Evolutionary conservation across 2,888 invertebrate genomes (phyloP), one percentile per base, ranked within the genome.

Genomic region (Eupsilia transversa): DNA sequence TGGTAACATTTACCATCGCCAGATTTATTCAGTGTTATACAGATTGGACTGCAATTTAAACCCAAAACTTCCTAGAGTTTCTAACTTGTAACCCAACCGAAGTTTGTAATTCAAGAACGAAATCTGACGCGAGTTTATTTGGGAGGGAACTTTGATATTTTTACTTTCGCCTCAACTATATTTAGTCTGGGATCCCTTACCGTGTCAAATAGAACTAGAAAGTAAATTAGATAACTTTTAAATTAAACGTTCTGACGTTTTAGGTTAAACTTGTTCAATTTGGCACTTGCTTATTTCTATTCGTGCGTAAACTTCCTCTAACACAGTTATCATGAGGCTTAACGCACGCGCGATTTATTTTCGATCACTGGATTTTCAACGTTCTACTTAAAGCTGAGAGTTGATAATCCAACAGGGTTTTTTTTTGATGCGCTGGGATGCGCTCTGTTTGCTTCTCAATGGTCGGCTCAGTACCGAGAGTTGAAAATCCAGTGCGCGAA

Each of bases 111-210:
- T 60, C 71, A 67, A 83, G 71, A 72, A 71, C 33, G 56, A 56
- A 77, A 64, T 67, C 52, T 33, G 54, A 74, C 46, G 33, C 67
- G 27, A 72, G 66, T 83, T 74, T 43, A 71, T 81, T 85, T 59
- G 27, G 38, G 38, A 82, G 30, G 35, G 35, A 83, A 68, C 52
- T 68, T 85, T 59, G 57, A 75, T 82, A 78, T 82, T 85, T 85
- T 77, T 77, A 65, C 54, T 73, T 76, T 65, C 54, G 56, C 38
- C n/a, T 73, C 71, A 73, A 76, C 72, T 65, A 79, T 75, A 80
- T 80, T 82, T 70, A 64, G 71, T 68, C 43, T n/a, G 35, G 46
- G 49, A 46, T 70, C n/a, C 38, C 43, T 72, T 46, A 75, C 49
- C 30, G 30, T 41, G 33, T 75, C 52, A 63, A 80, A 66, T 75